Percentiles rank a stretch among this genome's conserved stretches.
These are phyloP conservation scores for Balanococcus diminutus DNA, from an alignment of 2,888 invertebrate species.

Conservation along the genomic window DNA sequence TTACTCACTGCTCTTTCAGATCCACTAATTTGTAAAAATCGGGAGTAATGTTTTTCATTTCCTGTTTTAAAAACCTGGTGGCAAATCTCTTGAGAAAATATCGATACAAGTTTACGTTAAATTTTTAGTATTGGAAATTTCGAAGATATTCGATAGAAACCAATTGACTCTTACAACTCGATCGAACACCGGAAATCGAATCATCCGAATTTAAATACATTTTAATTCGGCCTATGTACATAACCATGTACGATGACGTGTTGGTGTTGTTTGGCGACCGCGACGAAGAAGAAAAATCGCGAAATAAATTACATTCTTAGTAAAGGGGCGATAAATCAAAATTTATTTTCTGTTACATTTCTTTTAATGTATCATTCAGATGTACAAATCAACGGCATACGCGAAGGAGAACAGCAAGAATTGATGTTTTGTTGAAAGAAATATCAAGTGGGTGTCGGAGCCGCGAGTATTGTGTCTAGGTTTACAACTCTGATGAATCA, in stretches of 20 bases:
- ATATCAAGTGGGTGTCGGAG: constrained; percentile 54
- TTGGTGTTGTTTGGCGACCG: not conserved
- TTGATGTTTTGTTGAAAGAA: constrained; percentile 52
- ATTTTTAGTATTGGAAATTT: not conserved
- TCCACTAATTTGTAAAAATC: not conserved
- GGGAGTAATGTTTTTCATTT: not conserved
- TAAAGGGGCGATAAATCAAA: not conserved
- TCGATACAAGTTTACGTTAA: not conserved
- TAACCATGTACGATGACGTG: too few species aligned
- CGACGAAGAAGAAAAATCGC: not conserved
- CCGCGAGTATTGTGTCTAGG: constrained; percentile 51
- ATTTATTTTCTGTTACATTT: not conserved
- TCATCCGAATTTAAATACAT: not conserved
- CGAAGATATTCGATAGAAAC: not conserved
- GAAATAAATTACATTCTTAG: not conserved
- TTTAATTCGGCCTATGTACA: not conserved
- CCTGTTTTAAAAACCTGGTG: not conserved
- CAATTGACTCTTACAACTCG: not conserved
- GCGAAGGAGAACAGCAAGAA: constrained; percentile 52
- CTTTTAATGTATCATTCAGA: not conserved
- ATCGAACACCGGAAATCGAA: not conserved
- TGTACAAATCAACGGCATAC: constrained; percentile 1
- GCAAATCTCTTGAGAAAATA: not conserved
- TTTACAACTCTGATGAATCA: constrained; percentile 52
- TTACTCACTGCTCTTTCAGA: not conserved